Base-by-base conservation (phyloP, 35 echinoderm and acorn worm genomes). In the Patiria miniata region DNA sequence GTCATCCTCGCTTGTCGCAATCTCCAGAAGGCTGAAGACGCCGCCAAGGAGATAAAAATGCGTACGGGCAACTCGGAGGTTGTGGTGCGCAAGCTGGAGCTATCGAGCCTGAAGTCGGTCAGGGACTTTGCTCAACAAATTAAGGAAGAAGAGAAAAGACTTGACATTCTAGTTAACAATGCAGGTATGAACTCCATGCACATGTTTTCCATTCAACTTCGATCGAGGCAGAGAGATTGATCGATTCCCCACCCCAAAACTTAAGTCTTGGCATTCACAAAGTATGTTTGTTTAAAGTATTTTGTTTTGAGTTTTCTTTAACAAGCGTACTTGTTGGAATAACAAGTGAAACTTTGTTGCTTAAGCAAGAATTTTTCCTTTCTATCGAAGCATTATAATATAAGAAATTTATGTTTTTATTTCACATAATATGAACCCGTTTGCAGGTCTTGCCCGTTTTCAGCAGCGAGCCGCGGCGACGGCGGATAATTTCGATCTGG, bases 1-100 rank as follows among this genome's bases (percentile, higher is more conserved):
- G 87, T 94, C 33, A 94, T 94, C 50, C 56, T 94, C 17, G 92
- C 87, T 12, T 94, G 92, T 81, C 81, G 92, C 8, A 85, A 94
- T 81, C 77, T 81, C 21, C n/a, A 12, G 51, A 89, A 94, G 38
- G 92, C 61, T 22, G 37, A 93, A 51, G 82, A 37, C 26, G 86
- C 86, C 37, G 80, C 82, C 19, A 40, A 52, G 5, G 86, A 93
- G 23, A 80, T 93, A 19, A 61, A 50, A 17, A 80, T 21, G n/a
- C 59, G 80, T 57, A 58, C 80, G 34, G 81, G 76, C 0, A 93
- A 89, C 61, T 21, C 53, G 15, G 52, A 89, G 26, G 91, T 93
- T 26, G 40, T 85, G 36, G 61, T 85, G 51, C 79, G 36, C 58
- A 61, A 84, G 14, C 61, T 93, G 1, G 91, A 93, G 36, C 65